These are phyloP conservation scores for Phainopepla nitens DNA, from an alignment of 2,113 vertebrate species.

Conservation along the genomic window DNA sequence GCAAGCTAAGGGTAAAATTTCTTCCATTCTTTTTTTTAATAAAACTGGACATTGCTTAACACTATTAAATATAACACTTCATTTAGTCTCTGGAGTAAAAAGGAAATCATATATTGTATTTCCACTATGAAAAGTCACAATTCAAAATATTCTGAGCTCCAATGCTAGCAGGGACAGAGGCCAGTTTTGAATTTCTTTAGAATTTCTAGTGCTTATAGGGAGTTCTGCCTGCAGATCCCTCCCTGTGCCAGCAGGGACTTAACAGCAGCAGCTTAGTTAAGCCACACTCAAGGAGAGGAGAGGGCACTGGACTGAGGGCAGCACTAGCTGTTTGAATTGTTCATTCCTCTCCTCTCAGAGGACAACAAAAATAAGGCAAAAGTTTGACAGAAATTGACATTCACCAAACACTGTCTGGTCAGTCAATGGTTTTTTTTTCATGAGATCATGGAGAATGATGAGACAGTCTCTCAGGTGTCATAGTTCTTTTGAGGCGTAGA, in stretches of 20 bases:
- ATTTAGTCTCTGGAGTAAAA: neutral
- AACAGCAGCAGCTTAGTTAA: neutral
- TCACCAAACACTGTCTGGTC: neutral
- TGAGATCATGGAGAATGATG: neutral
- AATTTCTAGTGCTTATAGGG: neutral
- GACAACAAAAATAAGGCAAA: neutral
- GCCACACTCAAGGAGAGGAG: fast-evolving
- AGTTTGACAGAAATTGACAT: neutral
- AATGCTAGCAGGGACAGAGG: fast-evolving
- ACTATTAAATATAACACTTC: neutral
- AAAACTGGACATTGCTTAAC: neutral
- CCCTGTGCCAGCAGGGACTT: neutral
- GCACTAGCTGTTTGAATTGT: neutral
- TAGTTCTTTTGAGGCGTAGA: neutral
- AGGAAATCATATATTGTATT: neutral
- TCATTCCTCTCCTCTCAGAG: neutral
- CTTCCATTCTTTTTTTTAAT: neutral
- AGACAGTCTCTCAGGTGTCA: neutral
- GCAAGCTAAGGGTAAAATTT: neutral
- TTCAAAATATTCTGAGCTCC: neutral
- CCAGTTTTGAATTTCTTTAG: neutral
- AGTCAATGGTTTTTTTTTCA: neutral
- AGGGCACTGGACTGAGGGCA: neutral
- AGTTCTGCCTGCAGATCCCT: neutral
- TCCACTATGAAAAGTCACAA: neutral